Evolutionary conservation across 2,113 vertebrate species (phyloP), one percentile per base, ranked within the genome.

Genomic region (Rhea pennata): DNA sequence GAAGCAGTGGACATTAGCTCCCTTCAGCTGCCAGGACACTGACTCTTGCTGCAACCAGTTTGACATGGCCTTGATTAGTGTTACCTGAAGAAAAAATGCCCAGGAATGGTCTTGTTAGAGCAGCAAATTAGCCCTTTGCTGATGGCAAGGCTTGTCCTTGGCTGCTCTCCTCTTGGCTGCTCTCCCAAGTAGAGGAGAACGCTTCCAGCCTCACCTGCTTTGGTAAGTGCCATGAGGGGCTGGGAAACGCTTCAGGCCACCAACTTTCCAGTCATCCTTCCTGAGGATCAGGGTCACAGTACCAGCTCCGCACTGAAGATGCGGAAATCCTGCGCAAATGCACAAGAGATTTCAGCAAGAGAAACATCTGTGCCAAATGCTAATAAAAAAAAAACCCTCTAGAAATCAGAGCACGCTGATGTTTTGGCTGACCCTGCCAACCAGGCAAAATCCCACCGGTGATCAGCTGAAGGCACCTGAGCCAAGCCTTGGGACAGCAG

Each of bases 391-490:
- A 44, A 44, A 44, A 44, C 42, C 36, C 54, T 54, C 78, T 27
- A 42, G 88, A 11, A 76, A 65, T 54, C 33, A 11, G 62, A 62
- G 42, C 27, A 16, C 2, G 6, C 0, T 2, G 10, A 6, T 8
- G 39, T 12, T 76, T 65, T 69, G 88, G 86, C 75, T 88, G 79
- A 36, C 62, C 15, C 40, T 7, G 2, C 42, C 61, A 22, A 2
- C 31, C 5, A 16, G 61, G 50, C 54, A 46, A 11, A 54, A 91
- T 36, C 15, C 77, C 74, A 36, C 70, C 74, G 23, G 46, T 0
- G 8, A 33, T 8, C 29, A 54, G 40, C 29, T 1, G 26, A 5
- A 0, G 5, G 81, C 81, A 56, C 33, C 0, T 1, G 59, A 87
- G 81, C 88, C 70, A 81, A 84, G 54, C 3, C 50, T 13, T 0